Evolutionary conservation across 2,113 vertebrate genomes (phyloP).

Genomic region (Syngnathus scovelli): DNA sequence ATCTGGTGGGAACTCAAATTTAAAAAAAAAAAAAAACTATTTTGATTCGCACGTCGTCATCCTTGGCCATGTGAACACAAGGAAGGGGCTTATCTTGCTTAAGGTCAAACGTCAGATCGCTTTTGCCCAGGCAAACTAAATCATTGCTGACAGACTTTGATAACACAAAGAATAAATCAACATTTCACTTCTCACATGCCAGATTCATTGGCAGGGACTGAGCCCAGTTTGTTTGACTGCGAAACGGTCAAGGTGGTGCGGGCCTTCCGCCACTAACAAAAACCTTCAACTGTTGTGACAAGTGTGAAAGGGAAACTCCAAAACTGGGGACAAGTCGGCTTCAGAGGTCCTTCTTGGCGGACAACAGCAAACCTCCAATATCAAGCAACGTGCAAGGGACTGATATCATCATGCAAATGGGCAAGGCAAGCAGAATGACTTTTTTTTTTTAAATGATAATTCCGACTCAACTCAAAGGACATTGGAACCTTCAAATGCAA

Average conservation of each 20-base stretch:
- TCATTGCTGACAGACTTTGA: background rate
- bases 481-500: no score
- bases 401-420: background rate
- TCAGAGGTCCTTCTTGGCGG: background rate
- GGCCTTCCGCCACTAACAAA: background rate
- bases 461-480: background rate
- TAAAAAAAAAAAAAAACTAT: background rate
- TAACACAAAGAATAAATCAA: background rate
- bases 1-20: background rate
- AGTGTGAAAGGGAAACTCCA: constrained; percentile 1
- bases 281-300: background rate
- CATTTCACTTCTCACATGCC: background rate
- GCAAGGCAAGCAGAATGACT: background rate
- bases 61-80: background rate
- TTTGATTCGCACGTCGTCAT: no score
- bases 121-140: background rate
- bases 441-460: background rate
- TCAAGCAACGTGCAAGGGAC: background rate
- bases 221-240: background rate
- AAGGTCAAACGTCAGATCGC: background rate
- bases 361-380: background rate
- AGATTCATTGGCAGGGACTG: background rate
- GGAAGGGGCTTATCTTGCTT: background rate
- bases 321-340: background rate
- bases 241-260: background rate